Evolutionary conservation across 1,140 invertebrate species (phyloP).

Genomic region (Asobara japonica): DNA sequence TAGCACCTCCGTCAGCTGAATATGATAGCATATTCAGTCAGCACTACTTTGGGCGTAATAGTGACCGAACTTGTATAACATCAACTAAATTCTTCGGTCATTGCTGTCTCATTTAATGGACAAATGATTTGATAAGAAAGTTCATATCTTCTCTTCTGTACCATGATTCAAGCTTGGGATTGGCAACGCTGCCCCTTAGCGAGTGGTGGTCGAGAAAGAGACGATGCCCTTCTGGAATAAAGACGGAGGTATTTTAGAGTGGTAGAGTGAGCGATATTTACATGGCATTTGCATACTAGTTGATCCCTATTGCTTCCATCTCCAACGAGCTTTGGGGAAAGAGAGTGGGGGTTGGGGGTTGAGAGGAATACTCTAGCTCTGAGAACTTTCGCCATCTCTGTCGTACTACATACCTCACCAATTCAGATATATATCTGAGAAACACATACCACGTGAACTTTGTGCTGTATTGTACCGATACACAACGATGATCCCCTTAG

Average conservation of each 20-base stretch:
- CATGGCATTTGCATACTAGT: conserved; percentile 69
- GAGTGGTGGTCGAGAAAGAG: conserved; percentile 33
- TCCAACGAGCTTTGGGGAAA: conserved; percentile 60
- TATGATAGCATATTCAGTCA: too few relatives aligned
- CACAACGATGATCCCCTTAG: conserved; percentile 41
- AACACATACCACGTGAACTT: conserved; percentile 14
- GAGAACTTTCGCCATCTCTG: neutral
- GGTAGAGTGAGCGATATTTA: conserved; percentile 67
- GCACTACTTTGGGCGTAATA: too few relatives aligned
- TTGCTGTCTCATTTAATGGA: too few relatives aligned
- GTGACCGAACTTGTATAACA: too few relatives aligned
- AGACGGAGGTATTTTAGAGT: conserved; percentile 39
- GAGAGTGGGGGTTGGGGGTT: neutral
- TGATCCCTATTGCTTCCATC: conserved; percentile 69
- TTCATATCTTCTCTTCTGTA: too few relatives aligned
- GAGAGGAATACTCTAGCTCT: conserved; percentile 22
- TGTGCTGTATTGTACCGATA: neutral
- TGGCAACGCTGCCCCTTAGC: too few relatives aligned
- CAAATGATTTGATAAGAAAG: too few relatives aligned
- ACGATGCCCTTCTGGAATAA: conserved; percentile 41
- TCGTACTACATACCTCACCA: conserved; percentile 16
- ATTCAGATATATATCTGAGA: neutral
- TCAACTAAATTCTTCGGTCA: too few relatives aligned
- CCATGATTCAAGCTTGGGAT: too few relatives aligned
- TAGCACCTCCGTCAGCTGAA: too few relatives aligned